phyloP scores from a whole-genome alignment of 2,113 vertebrate species.

The Barnardius zonarius region DNA sequence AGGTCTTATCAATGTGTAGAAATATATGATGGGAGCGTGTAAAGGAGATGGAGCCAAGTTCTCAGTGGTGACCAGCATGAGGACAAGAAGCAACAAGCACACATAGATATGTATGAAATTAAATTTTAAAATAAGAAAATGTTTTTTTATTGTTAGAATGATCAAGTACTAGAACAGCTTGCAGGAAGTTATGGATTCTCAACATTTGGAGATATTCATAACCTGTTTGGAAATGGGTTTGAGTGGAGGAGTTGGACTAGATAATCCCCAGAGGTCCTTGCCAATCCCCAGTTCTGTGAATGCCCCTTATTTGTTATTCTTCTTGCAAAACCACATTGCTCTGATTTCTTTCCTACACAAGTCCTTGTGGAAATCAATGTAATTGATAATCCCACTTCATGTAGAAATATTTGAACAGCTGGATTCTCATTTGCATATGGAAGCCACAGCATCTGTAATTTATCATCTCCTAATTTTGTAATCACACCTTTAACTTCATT shows the following conservation, averaged over 20 bases:
- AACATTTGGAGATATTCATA: neutral
- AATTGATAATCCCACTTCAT: neutral
- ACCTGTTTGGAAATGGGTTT: neutral
- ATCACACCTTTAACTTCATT: neutral
- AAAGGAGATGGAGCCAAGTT: neutral
- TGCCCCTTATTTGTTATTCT: neutral
- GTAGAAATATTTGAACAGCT: neutral
- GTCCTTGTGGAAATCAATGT: fast-evolving
- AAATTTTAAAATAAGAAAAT: neutral
- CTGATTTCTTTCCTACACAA: neutral
- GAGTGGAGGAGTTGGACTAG: neutral
- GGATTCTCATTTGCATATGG: neutral
- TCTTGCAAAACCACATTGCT: neutral
- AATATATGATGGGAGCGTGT: neutral
- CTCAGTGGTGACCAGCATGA: neutral
- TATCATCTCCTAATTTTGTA: neutral
- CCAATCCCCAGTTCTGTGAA: neutral
- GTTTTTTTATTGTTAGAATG: neutral
- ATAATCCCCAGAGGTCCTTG: neutral
- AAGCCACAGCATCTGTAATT: neutral
- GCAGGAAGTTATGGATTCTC: neutral
- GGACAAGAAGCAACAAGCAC: neutral
- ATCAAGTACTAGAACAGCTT: neutral
- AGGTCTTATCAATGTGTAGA: neutral
- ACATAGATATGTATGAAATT: neutral